Conservation (phyloP, 2,888 invertebrate species). For the Thelaira solivaga region DNA sequence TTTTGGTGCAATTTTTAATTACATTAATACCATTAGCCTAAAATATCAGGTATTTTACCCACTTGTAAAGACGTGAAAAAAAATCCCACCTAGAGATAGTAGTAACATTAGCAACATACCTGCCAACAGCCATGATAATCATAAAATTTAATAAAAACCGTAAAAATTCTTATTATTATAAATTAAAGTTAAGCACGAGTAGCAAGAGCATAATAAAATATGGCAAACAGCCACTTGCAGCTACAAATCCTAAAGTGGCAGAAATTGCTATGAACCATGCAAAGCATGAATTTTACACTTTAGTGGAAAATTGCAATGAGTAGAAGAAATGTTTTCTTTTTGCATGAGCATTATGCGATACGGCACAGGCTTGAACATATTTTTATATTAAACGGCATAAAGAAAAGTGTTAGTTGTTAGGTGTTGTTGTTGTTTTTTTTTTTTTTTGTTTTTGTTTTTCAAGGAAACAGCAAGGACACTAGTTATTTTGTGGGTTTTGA, state of each 20-base stretch:
- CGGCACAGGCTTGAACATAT: background rate
- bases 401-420: too few relatives aligned
- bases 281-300: background rate
- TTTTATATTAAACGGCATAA: too few relatives aligned
- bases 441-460: too few relatives aligned
- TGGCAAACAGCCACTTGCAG: background rate
- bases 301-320: background rate
- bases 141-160: slow-evolving; percentile 10
- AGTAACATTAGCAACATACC: background rate
- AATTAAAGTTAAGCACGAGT: slow-evolving; percentile 30
- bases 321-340: too few relatives aligned
- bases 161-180: slow-evolving; percentile 12
- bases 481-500: too few relatives aligned
- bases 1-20: background rate
- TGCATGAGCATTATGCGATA: background rate
- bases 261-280: background rate
- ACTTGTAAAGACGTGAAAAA: too few relatives aligned
- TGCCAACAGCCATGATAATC: background rate
- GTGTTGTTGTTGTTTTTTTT: too few relatives aligned
- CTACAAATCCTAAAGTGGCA: background rate
- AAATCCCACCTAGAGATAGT: background rate
- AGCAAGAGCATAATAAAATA: slow-evolving; percentile 1
- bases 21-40: background rate
- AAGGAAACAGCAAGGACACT: too few relatives aligned
- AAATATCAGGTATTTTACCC: background rate